phyloP scores from a whole-genome alignment of 2,113 vertebrate genomes.

The Ammospiza caudacuta region DNA sequence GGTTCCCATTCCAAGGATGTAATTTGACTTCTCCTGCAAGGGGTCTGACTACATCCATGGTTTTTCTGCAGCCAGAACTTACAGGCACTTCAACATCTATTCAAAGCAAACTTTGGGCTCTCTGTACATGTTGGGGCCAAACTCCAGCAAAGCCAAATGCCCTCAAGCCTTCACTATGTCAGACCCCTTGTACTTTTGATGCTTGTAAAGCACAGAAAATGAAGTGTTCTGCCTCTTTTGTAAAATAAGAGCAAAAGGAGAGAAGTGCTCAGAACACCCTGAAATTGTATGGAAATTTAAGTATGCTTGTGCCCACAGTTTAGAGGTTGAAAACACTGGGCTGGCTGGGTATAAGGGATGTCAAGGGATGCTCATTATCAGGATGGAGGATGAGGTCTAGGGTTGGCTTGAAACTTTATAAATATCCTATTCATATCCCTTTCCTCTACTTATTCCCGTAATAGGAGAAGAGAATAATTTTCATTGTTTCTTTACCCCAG shows the following conservation, averaged over 20 bases:
- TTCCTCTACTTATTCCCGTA: neutral
- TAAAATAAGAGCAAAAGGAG: neutral
- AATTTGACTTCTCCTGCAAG: slow-evolving; percentile 35
- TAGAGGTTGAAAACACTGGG: neutral
- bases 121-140: neutral
- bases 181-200: neutral
- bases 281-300: neutral
- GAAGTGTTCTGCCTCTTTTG: neutral
- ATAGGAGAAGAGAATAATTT: neutral
- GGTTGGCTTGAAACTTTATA: neutral
- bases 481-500: neutral
- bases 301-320: neutral
- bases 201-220: neutral
- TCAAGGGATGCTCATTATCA: neutral
- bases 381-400: neutral
- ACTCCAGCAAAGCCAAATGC: neutral
- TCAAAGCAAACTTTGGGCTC: neutral
- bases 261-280: neutral
- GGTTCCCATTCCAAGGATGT: slow-evolving; percentile 27
- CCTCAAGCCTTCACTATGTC: neutral
- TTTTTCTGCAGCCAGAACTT: neutral
- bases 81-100: neutral
- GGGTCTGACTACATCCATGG: neutral
- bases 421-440: neutral
- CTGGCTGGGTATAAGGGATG: neutral